Evolutionary conservation across 2,113 vertebrate species (phyloP), one percentile per base, ranked within the genome.

Genomic region (Nymphicus hollandicus): DNA sequence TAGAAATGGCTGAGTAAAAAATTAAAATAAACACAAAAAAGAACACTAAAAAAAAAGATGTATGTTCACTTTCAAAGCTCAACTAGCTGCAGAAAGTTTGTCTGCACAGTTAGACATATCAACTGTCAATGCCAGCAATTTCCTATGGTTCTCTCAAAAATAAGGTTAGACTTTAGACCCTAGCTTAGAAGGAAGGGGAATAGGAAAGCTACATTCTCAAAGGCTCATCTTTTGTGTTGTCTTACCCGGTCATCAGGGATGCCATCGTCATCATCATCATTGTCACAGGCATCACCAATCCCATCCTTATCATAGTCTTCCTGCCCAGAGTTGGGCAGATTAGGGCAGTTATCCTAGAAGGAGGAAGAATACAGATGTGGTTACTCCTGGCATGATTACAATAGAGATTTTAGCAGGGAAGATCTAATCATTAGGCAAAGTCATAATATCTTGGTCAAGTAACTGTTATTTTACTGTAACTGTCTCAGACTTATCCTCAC

Each of bases 241-340:
- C 98, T 98, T 98, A 99, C 99, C 98, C 98, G 98, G 39, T 99
- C 99, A 97, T 99, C 99, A 94, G 98, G 98, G 95, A 99, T 99
- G 79, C 98, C 97, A 95, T 99, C 99, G 50, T 99, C 99, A 77
- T 99, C 99, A 80, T 99, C 99, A 72, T 99, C 99, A 3, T 65
- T 94, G 93, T 99, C 99, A 95, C 99, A 99, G 96, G 99, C 99
- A 95, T 99, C 99, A 29, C 99, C 99, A 50, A 98, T 97, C 71
- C 99, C 99, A 84, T 99, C 99, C 95, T 99, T 99, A 98, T 99
- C 99, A 17, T 99, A 98, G 97, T 99, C 99, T 98, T 99, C 99
- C 95, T 99, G 99, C 17, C 99, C 99, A 39, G 99, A 99, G 97
- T 99, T 99, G 88, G 99, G 99, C 84, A 99, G 98, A 93, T 97